Percentiles rank a stretch among this genome's conserved stretches.
Conservation (phyloP, 2,113 vertebrate genomes). For the Paradoxurus hermaphroditus region DNA sequence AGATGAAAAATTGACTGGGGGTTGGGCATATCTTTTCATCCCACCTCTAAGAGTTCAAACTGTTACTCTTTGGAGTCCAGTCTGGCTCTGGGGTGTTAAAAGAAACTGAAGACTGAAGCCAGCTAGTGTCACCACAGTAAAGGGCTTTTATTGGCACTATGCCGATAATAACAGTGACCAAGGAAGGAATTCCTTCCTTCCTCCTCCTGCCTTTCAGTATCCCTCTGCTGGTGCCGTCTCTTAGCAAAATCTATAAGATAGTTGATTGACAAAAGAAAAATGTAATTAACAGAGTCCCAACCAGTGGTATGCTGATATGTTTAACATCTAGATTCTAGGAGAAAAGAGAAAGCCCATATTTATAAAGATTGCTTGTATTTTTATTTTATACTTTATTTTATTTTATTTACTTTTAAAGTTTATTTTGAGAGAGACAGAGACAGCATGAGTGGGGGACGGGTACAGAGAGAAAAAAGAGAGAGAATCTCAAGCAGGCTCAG, state of each 20-base stretch:
- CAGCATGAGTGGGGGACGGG: too few species aligned
- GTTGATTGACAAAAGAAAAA: neutral
- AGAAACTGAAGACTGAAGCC: neutral
- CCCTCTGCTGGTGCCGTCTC: neutral
- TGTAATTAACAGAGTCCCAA: neutral
- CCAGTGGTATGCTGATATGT: neutral
- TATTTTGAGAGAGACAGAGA: too few species aligned
- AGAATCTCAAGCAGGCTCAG: too few species aligned
- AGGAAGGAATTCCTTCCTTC: neutral
- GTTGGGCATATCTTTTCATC: neutral
- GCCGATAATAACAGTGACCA: neutral
- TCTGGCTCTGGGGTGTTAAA: neutral
- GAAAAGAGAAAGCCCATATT: neutral
- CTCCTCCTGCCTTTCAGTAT: neutral
- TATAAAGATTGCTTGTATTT: neutral
- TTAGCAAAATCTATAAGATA: neutral
- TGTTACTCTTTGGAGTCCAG: neutral
- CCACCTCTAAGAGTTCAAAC: neutral
- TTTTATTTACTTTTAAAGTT: too few species aligned
- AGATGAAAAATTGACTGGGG: neutral
- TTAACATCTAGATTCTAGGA: neutral
- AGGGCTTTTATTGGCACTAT: neutral
- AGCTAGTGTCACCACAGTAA: neutral
- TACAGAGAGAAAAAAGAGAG: too few species aligned
- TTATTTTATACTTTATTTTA: too few species aligned